These are phyloP conservation scores for Gnathonemus longibarbis DNA, from an alignment of 2,113 vertebrate species.

Conservation along the genomic window DNA sequence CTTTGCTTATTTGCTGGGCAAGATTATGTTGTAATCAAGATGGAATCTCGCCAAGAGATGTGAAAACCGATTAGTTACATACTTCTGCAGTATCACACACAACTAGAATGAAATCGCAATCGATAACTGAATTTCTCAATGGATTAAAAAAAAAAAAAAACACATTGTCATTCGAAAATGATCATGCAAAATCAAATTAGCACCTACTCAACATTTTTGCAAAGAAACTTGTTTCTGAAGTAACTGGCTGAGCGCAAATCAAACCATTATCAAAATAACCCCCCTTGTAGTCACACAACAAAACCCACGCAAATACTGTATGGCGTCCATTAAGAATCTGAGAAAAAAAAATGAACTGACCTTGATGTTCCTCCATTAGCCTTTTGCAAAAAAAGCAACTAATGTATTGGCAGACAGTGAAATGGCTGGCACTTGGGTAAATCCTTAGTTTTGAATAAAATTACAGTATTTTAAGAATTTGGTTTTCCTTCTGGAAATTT, in stretches of 20 bases:
- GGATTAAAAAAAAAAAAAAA: background rate
- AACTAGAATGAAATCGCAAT: background rate
- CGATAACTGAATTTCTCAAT: background rate
- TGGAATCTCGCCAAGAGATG: background rate
- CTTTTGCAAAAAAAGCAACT: background rate
- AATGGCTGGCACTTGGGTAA: background rate
- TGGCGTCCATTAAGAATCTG: background rate
- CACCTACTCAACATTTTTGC: background rate
- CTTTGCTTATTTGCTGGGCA: background rate
- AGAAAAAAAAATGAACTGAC: background rate
- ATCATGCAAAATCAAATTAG: background rate
- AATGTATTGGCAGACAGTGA: background rate
- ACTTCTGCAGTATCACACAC: background rate
- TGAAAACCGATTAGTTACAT: background rate
- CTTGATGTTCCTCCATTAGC: background rate
- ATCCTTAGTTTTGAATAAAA: background rate
- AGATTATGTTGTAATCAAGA: background rate
- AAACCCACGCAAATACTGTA: background rate
- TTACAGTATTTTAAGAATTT: background rate
- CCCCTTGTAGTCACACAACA: background rate
- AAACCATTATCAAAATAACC: background rate
- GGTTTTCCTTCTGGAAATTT: background rate
- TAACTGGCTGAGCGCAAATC: background rate
- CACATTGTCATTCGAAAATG: background rate
- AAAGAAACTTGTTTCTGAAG: background rate